Evolutionary conservation across 2,113 vertebrate species (phyloP).

Genomic region (Callithrix jacchus): DNA sequence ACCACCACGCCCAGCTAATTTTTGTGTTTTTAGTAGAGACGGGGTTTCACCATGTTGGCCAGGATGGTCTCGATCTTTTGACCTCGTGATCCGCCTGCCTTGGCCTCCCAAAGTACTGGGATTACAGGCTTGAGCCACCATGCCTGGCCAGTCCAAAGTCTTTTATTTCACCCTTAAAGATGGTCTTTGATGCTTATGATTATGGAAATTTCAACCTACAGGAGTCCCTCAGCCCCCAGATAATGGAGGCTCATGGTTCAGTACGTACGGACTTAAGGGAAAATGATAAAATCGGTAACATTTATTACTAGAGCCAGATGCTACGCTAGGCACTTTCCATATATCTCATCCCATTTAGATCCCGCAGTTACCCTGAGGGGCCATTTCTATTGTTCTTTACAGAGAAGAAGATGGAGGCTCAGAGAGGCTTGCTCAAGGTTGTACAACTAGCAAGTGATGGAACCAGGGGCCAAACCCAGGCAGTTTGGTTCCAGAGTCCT

Average conservation of each 20-base stretch:
- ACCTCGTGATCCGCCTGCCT: no score
- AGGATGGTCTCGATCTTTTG: no score
- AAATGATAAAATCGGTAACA: neutral
- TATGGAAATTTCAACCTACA: neutral
- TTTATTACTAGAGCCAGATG: neutral
- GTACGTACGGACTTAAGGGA: neutral
- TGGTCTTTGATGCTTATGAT: neutral
- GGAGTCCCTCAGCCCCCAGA: neutral
- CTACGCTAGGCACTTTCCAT: neutral
- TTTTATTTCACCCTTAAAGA: neutral
- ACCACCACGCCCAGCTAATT: no score
- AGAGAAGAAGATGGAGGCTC: neutral
- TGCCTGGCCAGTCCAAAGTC: neutral
- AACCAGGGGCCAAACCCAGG: neutral
- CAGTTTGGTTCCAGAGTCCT: neutral
- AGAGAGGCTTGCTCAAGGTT: neutral
- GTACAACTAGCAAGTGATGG: neutral
- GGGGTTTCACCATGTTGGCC: no score
- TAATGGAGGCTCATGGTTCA: neutral
- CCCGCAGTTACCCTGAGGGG: neutral
- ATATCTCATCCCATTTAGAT: neutral
- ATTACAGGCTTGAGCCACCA: no score
- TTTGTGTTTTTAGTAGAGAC: no score
- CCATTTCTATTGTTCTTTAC: neutral
- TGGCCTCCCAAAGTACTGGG: no score